Percentiles rank a stretch among this genome's conserved stretches.
These are phyloP conservation scores for Brachionus angularis DNA, from an alignment of 1,140 invertebrate species.

Conservation along the genomic window DNA sequence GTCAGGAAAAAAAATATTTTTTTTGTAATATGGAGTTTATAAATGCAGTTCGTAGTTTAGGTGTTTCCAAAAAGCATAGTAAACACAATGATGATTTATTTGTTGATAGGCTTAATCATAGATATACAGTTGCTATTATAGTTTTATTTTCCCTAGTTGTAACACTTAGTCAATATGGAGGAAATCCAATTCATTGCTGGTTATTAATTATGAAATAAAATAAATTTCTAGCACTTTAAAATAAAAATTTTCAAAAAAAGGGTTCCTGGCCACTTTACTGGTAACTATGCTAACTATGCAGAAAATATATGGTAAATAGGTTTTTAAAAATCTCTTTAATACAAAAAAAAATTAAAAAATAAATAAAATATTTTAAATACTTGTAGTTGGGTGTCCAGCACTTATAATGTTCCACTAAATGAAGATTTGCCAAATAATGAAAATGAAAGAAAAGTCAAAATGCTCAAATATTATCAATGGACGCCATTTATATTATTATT, in stretches of 20 bases:
- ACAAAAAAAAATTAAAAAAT: constrained; percentile 44
- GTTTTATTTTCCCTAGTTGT: constrained; percentile 61
- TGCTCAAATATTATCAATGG: constrained; percentile 63
- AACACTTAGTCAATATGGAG: constrained; percentile 62
- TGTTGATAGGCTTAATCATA: constrained; percentile 61
- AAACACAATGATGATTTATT: constrained; percentile 60
- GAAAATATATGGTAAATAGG: constrained; percentile 52
- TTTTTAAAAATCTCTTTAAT: not conserved
- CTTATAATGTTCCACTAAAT: constrained; percentile 45
- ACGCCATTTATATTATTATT: constrained; percentile 62
- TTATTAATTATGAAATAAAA: constrained; percentile 43
- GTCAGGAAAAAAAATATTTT: no score
- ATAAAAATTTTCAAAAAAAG: not conserved
- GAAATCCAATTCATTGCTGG: constrained; percentile 61
- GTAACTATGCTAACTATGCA: constrained; percentile 58
- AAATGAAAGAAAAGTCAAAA: constrained; percentile 40
- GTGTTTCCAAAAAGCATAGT: constrained; percentile 27
- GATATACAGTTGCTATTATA: constrained; percentile 60
- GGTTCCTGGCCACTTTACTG: constrained; percentile 58
- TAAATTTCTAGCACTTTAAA: not conserved
- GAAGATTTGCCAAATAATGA: constrained; percentile 34
- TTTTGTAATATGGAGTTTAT: constrained; percentile 12
- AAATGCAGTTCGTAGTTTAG: not conserved
- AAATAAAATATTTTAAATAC: constrained; percentile 57
- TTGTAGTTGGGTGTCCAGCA: constrained; percentile 47